Evolutionary conservation across 2,797 vertebrate genomes (phyloP).

Genomic region (Coluber constrictor): DNA sequence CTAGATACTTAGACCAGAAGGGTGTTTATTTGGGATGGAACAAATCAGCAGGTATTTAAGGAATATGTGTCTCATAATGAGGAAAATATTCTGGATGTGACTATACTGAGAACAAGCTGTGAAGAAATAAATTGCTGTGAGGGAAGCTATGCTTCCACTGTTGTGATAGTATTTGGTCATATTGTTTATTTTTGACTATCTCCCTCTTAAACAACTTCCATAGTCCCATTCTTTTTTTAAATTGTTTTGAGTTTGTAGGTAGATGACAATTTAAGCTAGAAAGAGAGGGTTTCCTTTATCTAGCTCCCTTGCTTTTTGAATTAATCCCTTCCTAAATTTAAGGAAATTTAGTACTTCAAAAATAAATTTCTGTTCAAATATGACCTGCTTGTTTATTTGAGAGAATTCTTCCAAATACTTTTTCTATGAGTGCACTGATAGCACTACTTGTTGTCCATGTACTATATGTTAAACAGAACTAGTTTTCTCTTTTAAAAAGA

Average conservation of each 20-base stretch:
- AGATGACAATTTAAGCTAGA: not conserved
- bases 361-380: not conserved
- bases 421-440: not conserved
- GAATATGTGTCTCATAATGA: not conserved
- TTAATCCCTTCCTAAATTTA: not conserved
- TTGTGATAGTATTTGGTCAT: not conserved
- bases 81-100: not conserved
- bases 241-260: not conserved
- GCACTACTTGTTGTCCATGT: not conserved
- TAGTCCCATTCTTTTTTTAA: not conserved
- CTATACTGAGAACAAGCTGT: not conserved
- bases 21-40: not conserved
- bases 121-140: not conserved
- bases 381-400: not conserved
- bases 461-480: not conserved
- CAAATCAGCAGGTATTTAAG: not conserved
- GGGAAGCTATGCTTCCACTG: not conserved
- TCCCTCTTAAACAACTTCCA: not conserved
- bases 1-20: not conserved
- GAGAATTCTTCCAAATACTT: not conserved
- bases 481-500: not conserved
- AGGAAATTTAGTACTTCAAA: not conserved
- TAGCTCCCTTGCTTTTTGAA: not conserved
- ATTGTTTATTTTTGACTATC: not conserved
- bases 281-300: not conserved